Evolutionary conservation across 2,888 invertebrate species (phyloP).

Genomic region (Melanotus villosus): DNA sequence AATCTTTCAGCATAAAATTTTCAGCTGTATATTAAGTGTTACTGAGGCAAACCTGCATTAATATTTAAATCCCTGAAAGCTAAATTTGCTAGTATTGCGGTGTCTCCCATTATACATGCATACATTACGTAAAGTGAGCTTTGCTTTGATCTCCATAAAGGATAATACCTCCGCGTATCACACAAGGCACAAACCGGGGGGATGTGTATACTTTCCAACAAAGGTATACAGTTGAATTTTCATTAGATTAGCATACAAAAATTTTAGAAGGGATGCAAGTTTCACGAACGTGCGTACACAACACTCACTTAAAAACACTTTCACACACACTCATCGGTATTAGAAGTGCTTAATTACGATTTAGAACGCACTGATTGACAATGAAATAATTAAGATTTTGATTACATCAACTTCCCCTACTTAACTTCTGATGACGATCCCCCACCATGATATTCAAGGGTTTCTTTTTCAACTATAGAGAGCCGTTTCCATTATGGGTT

Average conservation of each 20-base stretch:
- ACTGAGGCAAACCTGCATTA: slow-evolving; percentile 52
- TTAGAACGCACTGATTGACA: slow-evolving; percentile 4
- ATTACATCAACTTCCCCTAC: slow-evolving; percentile 3
- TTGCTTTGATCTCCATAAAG: slow-evolving; percentile 66
- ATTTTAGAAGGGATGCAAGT: not conserved
- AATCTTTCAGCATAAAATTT: slow-evolving; percentile 42
- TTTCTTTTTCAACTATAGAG: slow-evolving; percentile 23
- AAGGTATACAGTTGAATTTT: slow-evolving; percentile 34
- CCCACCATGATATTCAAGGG: slow-evolving; percentile 31
- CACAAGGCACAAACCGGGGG: slow-evolving; percentile 39
- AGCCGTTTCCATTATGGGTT: not conserved
- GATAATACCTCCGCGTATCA: slow-evolving; percentile 56
- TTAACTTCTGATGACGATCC: too few relatives aligned
- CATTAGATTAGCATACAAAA: slow-evolving; percentile 31
- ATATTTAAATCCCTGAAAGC: slow-evolving; percentile 60
- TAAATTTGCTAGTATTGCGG: slow-evolving; percentile 52
- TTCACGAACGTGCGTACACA: not conserved
- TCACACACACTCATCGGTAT: too few relatives aligned
- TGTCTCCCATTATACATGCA: slow-evolving; percentile 61
- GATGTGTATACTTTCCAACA: slow-evolving; percentile 27
- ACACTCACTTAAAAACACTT: not conserved
- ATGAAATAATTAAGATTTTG: slow-evolving; percentile 1
- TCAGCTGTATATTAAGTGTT: slow-evolving; percentile 46
- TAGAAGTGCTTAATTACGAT: too few relatives aligned
- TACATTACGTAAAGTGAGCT: slow-evolving; percentile 64